Evolutionary conservation across 2,888 invertebrate genomes (phyloP), one percentile per base, ranked within the genome.

Genomic region (Theretra japonica): DNA sequence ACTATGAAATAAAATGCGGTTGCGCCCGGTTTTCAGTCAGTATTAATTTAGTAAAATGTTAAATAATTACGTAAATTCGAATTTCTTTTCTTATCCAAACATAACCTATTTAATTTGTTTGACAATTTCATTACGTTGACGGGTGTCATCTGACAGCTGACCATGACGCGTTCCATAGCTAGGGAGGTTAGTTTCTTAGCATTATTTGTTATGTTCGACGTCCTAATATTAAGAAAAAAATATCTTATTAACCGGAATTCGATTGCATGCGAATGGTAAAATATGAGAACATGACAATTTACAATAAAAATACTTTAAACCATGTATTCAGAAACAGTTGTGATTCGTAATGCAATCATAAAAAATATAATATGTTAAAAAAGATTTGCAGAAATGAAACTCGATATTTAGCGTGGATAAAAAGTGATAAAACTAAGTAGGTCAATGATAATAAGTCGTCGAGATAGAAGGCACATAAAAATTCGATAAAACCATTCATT

Each of bases 41-140:
- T 65, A 30, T 71, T 79, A 79, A 76, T 75, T 74, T 76, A 71
- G 76, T 56, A 77, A 82, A 80, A 76, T 73, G 25, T 70, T 68
- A 71, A 70, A 78, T 75, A 81, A 72, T 78, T 80, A 76, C 69
- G 59, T 79, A 84, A 86, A 86, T 65, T 80, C 72, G 71, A 68
- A 75, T 76, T 79, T 83, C 82, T 84, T 83, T 80, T 77, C 80
- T 77, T 85, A 85, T 53, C 82, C 80, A 90, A 90, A 90, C 90
- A 90, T 90, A 90, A 90, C 90, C 90, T 85, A 75, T 25, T 33
- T 73, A 41, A 74, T 76, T 70, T 85, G 78, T 82, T 85, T 87
- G 83, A 80, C 83, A 82, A 70, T 79, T 82, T 75, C 50, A 59
- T 76, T 57, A 76, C 73, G 72, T 41, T 71, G 59, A 68, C 71